These are phyloP conservation scores for Himalopsyche kuldschensis DNA, from an alignment of 2,888 invertebrate species.

Conservation along the genomic window DNA sequence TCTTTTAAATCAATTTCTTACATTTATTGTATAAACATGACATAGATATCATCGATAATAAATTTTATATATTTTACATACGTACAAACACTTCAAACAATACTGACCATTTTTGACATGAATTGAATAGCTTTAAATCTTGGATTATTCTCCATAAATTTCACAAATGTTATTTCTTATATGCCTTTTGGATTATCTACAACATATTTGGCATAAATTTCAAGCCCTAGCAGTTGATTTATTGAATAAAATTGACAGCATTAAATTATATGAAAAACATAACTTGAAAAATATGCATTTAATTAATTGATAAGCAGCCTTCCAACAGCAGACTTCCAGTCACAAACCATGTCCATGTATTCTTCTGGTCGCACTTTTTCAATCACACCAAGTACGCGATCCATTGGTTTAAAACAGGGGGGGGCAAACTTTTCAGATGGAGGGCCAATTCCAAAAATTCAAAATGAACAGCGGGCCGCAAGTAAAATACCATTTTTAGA, in stretches of 20 bases:
- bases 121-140: slow-evolving; percentile 4
- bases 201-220: background rate
- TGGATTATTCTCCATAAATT: background rate
- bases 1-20: slow-evolving; percentile 32
- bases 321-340: too few relatives aligned
- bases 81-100: background rate
- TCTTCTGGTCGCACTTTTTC: too few relatives aligned
- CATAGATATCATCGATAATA: background rate
- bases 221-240: background rate
- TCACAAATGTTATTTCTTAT: background rate
- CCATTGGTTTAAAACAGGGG: too few relatives aligned
- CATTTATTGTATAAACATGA: background rate
- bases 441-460: too few relatives aligned
- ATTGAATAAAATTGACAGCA: background rate
- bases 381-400: too few relatives aligned
- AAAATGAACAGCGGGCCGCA: too few relatives aligned
- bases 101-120: slow-evolving; percentile 16
- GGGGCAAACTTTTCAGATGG: too few relatives aligned
- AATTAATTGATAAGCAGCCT: too few relatives aligned
- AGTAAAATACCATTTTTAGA: too few relatives aligned
- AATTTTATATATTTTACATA: background rate
- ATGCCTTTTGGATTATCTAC: background rate
- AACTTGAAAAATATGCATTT: too few relatives aligned
- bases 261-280: too few relatives aligned
- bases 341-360: too few relatives aligned